phyloP scores from a whole-genome alignment of 2,797 vertebrate genomes.

The Miichthys miiuy region DNA sequence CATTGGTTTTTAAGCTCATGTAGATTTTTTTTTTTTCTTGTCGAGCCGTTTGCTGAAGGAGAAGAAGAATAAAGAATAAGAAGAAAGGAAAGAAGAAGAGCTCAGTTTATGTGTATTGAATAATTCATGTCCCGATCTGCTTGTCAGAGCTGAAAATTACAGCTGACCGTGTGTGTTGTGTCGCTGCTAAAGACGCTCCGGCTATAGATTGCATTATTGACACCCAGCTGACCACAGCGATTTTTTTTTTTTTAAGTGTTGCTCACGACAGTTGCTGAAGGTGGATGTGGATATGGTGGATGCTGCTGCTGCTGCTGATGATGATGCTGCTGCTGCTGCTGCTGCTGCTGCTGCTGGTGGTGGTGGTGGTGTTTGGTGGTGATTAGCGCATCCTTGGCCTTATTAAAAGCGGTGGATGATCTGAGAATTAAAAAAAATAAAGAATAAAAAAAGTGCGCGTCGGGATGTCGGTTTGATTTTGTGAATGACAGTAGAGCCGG shows the following conservation, averaged over 20 bases:
- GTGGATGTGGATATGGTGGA: constrained; percentile 49
- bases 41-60: constrained; percentile 53
- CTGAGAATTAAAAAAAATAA: constrained; percentile 35
- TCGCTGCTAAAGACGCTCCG: constrained; percentile 58
- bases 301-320: no score
- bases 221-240: constrained; percentile 73
- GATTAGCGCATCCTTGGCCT: constrained; percentile 71
- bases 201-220: constrained; percentile 66
- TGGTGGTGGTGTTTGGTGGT: constrained; percentile 15
- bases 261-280: constrained; percentile 74
- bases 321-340: neutral
- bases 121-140: constrained; percentile 81
- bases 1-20: constrained; percentile 53
- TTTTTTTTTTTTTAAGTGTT: constrained; percentile 59
- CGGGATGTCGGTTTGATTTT: constrained; percentile 56
- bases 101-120: constrained; percentile 82
- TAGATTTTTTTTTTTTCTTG: constrained; percentile 35
- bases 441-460: constrained; percentile 22
- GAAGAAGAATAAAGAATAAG: constrained; percentile 9
- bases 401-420: constrained; percentile 43
- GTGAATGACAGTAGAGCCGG: constrained; percentile 67
- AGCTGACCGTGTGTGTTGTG: constrained; percentile 72
- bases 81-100: constrained; percentile 57
- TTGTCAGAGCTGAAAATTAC: constrained; percentile 77
- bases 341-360: constrained; percentile 6